Base-by-base conservation (phyloP, 2,797 vertebrate genomes). In the Leucoraja ocellata region DNA sequence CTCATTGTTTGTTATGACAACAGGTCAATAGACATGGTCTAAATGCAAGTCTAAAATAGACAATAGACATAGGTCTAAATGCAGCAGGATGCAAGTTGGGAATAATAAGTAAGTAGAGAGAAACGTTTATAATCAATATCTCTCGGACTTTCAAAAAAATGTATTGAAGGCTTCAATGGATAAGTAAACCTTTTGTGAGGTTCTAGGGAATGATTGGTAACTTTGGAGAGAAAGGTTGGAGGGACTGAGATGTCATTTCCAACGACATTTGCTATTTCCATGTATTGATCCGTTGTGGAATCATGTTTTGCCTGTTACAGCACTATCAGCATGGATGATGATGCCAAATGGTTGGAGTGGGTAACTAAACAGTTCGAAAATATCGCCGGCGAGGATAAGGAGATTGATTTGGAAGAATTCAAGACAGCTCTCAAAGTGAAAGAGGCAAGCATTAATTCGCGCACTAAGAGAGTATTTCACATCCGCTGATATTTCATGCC, bases 391-490 rank as follows among this genome's bases (percentile, higher is more conserved):
- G 96, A 97, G 0, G 97, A 97, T 94, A 95, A 96, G 93, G 97
- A 98, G 93, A 98, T 98, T 11, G 83, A 95, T 94, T 88, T 98
- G 77, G 95, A 98, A 0, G 97, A 97, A 95, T 99, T 98, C 94
- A 98, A 98, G 94, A 95, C 95, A 0, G 97, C 97, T 0, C 97
- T 98, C 8, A 97, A 97, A 58, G 97, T 99, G 93, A 98, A 98
- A 96, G 98, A 99, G 98, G 98, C 97, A 94, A 96, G 95, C 94
- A 73, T 93, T 73, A 25, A 10, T 58, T 68, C 46, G 58, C 6
- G 76, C 78, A 28, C 32, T 21, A 11, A 78, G 16, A 58, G 39
- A 93, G 21, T 36, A 68, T 36, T 21, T 68, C 65, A 68, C 16
- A 7, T 36, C n/a, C 68, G 46, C 28, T 83, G 80, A 21, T 23